Percentiles rank a stretch among this genome's conserved stretches.
These are phyloP conservation scores for Actinia tenebrosa DNA, from an alignment of 64 coral and sea anemone species.

Conservation along the genomic window DNA sequence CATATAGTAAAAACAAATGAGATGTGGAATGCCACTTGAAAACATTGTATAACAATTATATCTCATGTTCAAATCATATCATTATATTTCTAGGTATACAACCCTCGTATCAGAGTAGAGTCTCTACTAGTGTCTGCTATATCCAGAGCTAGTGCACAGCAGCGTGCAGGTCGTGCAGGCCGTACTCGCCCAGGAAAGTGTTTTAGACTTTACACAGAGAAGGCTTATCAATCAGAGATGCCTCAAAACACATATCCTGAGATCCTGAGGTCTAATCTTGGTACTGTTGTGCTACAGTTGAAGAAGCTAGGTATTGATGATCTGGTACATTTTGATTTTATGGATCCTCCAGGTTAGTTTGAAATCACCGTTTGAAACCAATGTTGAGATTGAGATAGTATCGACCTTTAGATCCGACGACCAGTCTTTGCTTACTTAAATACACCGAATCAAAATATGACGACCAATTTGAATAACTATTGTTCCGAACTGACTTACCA, in stretches of 20 bases:
- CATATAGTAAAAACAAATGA: too few species aligned
- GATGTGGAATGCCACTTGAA: too few species aligned
- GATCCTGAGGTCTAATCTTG: conserved; percentile 95
- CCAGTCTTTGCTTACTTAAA: too few species aligned
- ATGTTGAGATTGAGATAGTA: too few species aligned
- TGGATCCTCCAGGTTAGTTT: conserved; percentile 91
- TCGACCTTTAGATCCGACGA: too few species aligned
- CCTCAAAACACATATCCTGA: conserved; percentile 96
- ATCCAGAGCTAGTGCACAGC: conserved; percentile 92
- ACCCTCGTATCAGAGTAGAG: conserved; percentile 92
- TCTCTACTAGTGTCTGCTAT: conserved; percentile 97
- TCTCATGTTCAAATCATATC: neutral
- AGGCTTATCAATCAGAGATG: conserved; percentile 97
- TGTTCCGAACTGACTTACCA: too few species aligned
- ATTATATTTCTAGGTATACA: conserved; percentile 69
- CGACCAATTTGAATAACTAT: too few species aligned
- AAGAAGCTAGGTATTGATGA: conserved; percentile 99
- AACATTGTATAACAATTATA: too few species aligned
- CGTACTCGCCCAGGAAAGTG: conserved; percentile 95
- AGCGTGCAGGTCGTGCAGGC: conserved; percentile 92
- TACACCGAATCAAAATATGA: too few species aligned
- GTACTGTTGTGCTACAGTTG: conserved; percentile 89
- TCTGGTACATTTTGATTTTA: conserved; percentile 99
- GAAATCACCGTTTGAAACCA: neutral
- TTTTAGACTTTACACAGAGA: conserved; percentile 95